Conservation (phyloP, 2,113 vertebrate species). For the Cephalopterus ornatus region DNA sequence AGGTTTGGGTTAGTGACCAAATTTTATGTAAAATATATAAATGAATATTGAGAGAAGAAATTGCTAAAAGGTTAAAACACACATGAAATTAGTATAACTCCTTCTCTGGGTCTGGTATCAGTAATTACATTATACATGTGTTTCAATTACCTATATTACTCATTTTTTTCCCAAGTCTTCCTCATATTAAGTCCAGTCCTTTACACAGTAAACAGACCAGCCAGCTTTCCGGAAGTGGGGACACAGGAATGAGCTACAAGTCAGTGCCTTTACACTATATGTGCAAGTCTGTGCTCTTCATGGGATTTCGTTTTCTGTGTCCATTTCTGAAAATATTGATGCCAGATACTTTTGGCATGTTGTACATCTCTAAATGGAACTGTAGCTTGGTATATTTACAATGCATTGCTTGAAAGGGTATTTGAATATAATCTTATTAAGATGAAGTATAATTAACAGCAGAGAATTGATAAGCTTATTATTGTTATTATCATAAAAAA, state of each 20-base stretch:
- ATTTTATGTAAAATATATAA: constrained; percentile 56
- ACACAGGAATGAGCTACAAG: not conserved
- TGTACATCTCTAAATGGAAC: not conserved
- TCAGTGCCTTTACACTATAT: not conserved
- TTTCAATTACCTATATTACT: constrained; percentile 52
- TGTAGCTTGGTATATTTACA: not conserved
- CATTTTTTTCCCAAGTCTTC: not conserved
- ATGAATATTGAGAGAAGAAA: constrained; percentile 59
- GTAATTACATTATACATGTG: constrained; percentile 42
- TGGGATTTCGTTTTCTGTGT: not conserved
- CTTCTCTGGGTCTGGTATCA: constrained; percentile 47
- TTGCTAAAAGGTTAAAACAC: constrained; percentile 47
- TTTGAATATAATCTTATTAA: not conserved
- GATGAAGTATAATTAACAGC: not conserved
- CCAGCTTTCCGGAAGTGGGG: not conserved
- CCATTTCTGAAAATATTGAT: not conserved
- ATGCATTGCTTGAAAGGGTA: not conserved
- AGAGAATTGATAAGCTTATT: not conserved
- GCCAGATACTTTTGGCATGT: not conserved
- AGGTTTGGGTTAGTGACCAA: constrained; percentile 60
- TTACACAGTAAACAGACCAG: not conserved
- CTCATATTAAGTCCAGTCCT: not conserved
- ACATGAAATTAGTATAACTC: not conserved
- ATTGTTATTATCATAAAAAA: not conserved
- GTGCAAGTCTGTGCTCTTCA: not conserved